Evolutionary conservation across 2,888 invertebrate genomes (phyloP).

Genomic region (Drosophila cracens): DNA sequence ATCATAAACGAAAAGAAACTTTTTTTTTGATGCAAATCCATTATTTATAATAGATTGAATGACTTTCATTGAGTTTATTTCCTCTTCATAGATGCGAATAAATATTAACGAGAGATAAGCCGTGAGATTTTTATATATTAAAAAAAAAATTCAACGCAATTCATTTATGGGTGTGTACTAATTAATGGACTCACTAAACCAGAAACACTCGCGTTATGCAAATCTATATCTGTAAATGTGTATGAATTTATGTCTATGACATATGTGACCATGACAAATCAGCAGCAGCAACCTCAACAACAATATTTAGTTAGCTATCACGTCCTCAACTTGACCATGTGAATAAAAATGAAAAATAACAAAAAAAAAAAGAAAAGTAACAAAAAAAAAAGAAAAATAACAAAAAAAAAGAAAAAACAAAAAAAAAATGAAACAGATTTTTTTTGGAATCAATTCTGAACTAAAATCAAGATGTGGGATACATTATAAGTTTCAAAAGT

Average conservation of each 20-base stretch:
- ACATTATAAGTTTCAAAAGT: neutral
- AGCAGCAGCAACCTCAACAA: conserved; percentile 5
- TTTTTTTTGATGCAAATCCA: conserved; percentile 6
- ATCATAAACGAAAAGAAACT: conserved; percentile 5
- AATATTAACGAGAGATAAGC: neutral
- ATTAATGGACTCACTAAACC: conserved; percentile 6
- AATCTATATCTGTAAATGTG: neutral
- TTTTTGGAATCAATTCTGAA: no score
- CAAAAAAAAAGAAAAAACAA: neutral
- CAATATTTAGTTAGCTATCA: neutral
- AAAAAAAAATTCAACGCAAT: neutral
- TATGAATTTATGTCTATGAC: neutral
- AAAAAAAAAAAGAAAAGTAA: neutral
- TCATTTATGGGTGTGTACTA: conserved; percentile 1
- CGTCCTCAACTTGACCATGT: conserved; percentile 1
- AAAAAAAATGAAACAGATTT: no score
- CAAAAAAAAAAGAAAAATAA: no score
- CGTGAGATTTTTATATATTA: neutral
- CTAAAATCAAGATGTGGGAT: no score
- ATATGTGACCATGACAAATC: neutral
- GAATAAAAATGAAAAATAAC: neutral
- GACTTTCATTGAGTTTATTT: conserved; percentile 14
- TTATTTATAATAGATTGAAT: conserved; percentile 23
- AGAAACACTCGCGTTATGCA: neutral
- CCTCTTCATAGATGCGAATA: conserved; percentile 4